Conservation (phyloP, 1,140 invertebrate species). For the Drosophila bipectinata region DNA sequence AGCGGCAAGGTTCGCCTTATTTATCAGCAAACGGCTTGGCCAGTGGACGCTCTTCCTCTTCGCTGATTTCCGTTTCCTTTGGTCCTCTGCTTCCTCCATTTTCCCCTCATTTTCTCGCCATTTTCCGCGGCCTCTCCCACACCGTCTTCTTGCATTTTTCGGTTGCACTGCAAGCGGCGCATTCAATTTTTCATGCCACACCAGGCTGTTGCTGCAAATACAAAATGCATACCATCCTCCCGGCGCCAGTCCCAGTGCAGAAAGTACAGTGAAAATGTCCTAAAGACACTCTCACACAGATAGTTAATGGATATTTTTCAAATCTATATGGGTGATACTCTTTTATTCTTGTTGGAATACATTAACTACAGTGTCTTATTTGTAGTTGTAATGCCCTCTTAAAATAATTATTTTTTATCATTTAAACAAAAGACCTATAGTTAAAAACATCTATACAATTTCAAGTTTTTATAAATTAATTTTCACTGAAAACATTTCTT, state of each 20-base stretch:
- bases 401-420: no score
- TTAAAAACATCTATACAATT: no score
- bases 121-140: neutral
- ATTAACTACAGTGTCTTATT: no score
- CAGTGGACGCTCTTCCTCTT: neutral
- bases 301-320: no score
- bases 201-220: conserved; percentile 72
- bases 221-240: conserved; percentile 37
- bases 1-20: conserved; percentile 14
- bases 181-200: conserved; percentile 81
- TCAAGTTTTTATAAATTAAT: no score
- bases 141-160: conserved; percentile 14
- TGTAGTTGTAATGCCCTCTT: no score
- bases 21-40: conserved; percentile 12
- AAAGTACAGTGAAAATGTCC: neutral
- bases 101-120: neutral
- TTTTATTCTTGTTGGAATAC: no score
- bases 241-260: conserved; percentile 2
- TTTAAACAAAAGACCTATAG: no score
- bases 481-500: no score
- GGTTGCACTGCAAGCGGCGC: conserved; percentile 44
- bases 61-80: conserved; percentile 1
- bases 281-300: neutral
- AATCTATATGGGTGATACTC: no score
- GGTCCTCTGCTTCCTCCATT: neutral